Evolutionary conservation across 2,888 invertebrate species (phyloP).

Genomic region (Nysson spinosus): DNA sequence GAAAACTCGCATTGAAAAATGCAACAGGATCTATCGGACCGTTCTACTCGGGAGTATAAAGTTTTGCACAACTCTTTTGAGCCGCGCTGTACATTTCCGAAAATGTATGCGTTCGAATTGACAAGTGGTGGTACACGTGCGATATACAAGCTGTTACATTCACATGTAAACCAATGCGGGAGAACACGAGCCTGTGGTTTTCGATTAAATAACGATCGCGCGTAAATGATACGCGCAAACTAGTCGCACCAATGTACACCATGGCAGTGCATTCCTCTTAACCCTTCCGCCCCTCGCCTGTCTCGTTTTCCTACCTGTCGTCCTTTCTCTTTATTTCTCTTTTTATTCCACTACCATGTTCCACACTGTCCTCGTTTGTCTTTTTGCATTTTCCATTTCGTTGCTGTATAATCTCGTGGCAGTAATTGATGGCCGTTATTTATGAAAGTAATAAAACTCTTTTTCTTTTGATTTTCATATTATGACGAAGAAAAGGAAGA

Average conservation of each 20-base stretch:
- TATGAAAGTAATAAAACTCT: too few species aligned
- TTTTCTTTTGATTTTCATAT: too few species aligned
- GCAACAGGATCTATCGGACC: too few species aligned
- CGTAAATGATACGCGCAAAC: constrained; percentile 15
- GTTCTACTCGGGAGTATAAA: too few species aligned
- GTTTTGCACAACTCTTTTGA: too few species aligned
- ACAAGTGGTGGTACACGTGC: constrained; percentile 9
- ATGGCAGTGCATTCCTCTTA: neutral
- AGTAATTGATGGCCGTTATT: too few species aligned
- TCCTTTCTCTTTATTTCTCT: neutral
- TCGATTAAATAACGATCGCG: constrained; percentile 44
- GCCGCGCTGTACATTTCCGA: too few species aligned
- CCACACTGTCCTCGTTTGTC: neutral
- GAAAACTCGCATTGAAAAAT: too few species aligned
- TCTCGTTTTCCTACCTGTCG: neutral
- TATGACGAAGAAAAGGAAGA: too few species aligned
- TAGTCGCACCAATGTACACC: constrained; percentile 5
- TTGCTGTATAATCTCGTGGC: neutral
- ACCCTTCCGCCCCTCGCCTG: neutral
- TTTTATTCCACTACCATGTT: neutral
- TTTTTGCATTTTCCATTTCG: neutral
- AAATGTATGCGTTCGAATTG: too few species aligned
- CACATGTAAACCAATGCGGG: neutral
- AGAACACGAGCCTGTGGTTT: neutral
- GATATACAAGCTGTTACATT: constrained; percentile 7